phyloP scores from a whole-genome alignment of 2,113 vertebrate genomes.

The Thinocorus orbignyianus region DNA sequence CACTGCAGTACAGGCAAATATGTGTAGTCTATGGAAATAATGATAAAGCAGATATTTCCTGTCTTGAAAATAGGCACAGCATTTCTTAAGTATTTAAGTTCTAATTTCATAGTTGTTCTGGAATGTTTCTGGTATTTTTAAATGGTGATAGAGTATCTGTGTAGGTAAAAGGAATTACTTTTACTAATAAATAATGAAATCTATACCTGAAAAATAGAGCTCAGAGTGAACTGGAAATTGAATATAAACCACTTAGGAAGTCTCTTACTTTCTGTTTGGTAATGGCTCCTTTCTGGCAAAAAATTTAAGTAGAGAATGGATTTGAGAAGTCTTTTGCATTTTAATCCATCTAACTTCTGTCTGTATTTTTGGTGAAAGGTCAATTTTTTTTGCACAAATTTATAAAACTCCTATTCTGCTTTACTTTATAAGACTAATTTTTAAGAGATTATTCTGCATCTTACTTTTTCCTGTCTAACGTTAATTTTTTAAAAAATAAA shows the following conservation, averaged over 20 bases:
- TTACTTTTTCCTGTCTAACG: neutral
- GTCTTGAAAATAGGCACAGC: neutral
- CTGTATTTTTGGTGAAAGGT: neutral
- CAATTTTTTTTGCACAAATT: neutral
- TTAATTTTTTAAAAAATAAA: neutral
- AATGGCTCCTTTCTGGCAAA: neutral
- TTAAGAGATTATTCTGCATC: neutral
- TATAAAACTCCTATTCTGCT: neutral
- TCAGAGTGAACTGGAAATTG: neutral
- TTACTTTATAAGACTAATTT: neutral
- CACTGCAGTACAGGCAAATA: neutral
- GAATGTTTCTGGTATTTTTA: neutral
- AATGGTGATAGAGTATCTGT: neutral
- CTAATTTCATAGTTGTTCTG: neutral
- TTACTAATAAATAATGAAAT: neutral
- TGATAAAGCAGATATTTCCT: neutral
- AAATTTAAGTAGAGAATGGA: neutral
- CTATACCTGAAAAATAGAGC: neutral
- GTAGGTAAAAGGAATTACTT: neutral
- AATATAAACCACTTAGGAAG: neutral
- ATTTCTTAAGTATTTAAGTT: neutral
- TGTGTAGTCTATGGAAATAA: neutral
- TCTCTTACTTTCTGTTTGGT: neutral
- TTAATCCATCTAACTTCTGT: neutral
- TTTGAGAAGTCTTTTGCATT: neutral